Percentiles rank a stretch among this genome's conserved stretches.
These are phyloP conservation scores for Solenopsis fugax DNA, from an alignment of 1,140 invertebrate genomes.

Conservation along the genomic window DNA sequence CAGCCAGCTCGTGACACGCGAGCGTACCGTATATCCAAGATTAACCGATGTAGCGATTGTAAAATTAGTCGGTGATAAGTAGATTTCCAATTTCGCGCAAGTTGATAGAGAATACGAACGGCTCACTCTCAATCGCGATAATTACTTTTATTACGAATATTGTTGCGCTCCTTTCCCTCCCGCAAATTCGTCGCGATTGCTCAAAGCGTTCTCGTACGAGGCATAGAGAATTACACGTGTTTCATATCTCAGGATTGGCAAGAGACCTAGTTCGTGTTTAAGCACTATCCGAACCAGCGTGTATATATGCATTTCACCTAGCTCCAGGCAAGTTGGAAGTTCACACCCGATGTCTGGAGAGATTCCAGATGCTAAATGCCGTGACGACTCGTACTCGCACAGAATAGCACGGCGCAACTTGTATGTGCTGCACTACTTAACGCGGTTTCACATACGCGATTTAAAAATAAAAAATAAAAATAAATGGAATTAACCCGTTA, in stretches of 20 bases:
- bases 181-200: conserved; percentile 15
- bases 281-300: conserved; percentile 37
- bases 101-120: neutral
- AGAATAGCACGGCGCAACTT: neutral
- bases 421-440: neutral
- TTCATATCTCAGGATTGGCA: conserved; percentile 42
- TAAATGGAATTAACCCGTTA: too few species aligned
- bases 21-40: neutral
- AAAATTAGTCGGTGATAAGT: conserved; percentile 19
- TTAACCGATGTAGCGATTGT: neutral
- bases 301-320: neutral
- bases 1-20: conserved; percentile 11
- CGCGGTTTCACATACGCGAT: neutral
- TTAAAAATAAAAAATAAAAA: neutral
- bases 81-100: conserved; percentile 10
- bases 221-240: conserved; percentile 30
- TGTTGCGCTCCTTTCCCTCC: neutral
- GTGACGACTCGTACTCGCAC: neutral
- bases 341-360: conserved; percentile 43
- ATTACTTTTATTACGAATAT: neutral
- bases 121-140: conserved; percentile 14
- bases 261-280: conserved; percentile 50
- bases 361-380: conserved; percentile 25
- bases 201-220: neutral
- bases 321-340: conserved; percentile 14